phyloP scores from a whole-genome alignment of 2,113 vertebrate genomes.

The Pangasianodon hypophthalmus region DNA sequence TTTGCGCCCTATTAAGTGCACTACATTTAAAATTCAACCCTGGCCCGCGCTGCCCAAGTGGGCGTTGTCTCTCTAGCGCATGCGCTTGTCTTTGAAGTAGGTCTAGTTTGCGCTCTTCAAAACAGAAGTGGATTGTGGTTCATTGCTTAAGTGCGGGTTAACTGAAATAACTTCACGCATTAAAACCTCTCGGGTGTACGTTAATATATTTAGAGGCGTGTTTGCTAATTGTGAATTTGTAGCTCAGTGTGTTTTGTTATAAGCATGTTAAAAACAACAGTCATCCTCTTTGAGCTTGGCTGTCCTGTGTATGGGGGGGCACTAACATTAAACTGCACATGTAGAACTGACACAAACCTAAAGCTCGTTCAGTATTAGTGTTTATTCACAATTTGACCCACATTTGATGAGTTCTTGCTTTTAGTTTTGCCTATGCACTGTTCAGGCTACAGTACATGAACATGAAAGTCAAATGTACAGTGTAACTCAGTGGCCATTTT shows the following conservation, averaged over 20 bases:
- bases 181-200: neutral
- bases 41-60: neutral
- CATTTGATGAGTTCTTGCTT: neutral
- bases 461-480: neutral
- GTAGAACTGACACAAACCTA: neutral
- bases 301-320: neutral
- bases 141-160: neutral
- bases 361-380: neutral
- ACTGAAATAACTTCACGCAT: neutral
- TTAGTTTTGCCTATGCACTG: neutral
- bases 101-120: too few species aligned
- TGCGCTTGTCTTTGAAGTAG: neutral
- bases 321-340: neutral
- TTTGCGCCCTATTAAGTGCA: neutral
- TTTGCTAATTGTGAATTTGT: neutral
- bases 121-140: slow-evolving; percentile 11
- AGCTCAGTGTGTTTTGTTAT: neutral
- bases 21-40: neutral
- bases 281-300: neutral
- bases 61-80: neutral
- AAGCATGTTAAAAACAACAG: neutral
- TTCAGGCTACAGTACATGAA: neutral
- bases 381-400: neutral
- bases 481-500: neutral
- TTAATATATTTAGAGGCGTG: neutral